Evolutionary conservation across 2,113 vertebrate genomes (phyloP).

Genomic region (Anoura caudifer): DNA sequence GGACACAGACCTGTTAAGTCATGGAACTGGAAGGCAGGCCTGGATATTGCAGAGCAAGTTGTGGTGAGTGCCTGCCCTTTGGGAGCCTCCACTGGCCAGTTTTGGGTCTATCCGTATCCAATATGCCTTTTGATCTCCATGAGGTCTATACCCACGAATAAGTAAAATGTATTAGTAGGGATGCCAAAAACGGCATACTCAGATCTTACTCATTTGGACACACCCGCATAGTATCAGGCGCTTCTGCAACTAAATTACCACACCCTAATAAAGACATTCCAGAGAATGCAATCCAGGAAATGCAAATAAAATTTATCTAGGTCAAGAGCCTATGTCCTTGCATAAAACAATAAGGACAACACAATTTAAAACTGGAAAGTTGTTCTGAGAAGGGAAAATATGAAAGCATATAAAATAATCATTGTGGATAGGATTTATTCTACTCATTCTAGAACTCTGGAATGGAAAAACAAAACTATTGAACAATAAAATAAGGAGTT

Average conservation of each 20-base stretch:
- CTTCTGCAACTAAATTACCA: not conserved
- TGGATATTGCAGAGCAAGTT: not conserved
- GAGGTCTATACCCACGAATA: not conserved
- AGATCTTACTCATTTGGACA: not conserved
- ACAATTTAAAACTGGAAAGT: not conserved
- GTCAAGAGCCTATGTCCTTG: not conserved
- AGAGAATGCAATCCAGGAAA: not conserved
- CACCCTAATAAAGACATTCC: not conserved
- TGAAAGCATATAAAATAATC: not conserved
- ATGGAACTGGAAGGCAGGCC: not conserved
- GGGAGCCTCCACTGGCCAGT: not conserved
- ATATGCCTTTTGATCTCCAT: not conserved
- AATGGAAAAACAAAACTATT: not conserved
- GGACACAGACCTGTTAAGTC: not conserved
- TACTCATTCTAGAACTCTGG: not conserved
- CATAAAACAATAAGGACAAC: not conserved
- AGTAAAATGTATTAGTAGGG: not conserved
- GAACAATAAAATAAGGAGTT: not conserved
- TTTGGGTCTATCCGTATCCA: not conserved
- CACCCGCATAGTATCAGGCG: not conserved
- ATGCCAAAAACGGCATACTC: not conserved
- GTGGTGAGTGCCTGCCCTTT: not conserved
- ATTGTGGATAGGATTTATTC: not conserved
- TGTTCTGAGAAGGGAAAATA: not conserved
- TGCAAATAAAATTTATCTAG: not conserved